Percentiles rank a stretch among this genome's conserved stretches.
These are phyloP conservation scores for Threskiornis aethiopicus DNA, from an alignment of 2,797 vertebrate species.

Conservation along the genomic window DNA sequence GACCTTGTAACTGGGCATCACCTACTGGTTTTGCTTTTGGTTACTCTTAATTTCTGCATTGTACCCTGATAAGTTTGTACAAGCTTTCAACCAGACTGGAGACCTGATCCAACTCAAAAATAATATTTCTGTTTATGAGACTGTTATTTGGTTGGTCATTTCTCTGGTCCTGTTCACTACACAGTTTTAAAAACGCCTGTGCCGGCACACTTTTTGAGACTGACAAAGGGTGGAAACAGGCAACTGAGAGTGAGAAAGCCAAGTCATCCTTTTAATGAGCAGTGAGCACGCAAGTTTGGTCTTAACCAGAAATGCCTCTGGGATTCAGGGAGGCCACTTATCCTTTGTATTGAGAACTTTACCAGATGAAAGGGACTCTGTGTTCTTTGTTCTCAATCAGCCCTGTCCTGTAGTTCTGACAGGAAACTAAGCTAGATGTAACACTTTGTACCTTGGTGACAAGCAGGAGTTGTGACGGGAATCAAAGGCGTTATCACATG, in stretches of 20 bases:
- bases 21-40: background rate
- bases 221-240: background rate
- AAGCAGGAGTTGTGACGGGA: background rate
- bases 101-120: background rate
- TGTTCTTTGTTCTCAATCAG: background rate
- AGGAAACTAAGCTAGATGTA: background rate
- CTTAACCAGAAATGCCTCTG: background rate
- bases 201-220: background rate
- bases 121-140: background rate
- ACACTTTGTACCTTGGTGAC: background rate
- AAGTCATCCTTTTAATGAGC: background rate
- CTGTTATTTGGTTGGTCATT: background rate
- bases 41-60: background rate
- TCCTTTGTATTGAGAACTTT: background rate
- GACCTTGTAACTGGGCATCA: background rate
- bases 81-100: background rate
- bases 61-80: background rate
- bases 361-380: background rate
- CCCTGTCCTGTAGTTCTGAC: background rate
- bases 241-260: background rate
- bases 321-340: background rate
- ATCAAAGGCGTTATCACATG: background rate
- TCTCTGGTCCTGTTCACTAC: background rate
- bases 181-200: background rate
- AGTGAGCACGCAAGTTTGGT: background rate